Percentiles rank a stretch among this genome's conserved stretches.
Evolutionary conservation across 2,797 vertebrate genomes (phyloP).

Genomic region (Coranthus polyacanthus): DNA sequence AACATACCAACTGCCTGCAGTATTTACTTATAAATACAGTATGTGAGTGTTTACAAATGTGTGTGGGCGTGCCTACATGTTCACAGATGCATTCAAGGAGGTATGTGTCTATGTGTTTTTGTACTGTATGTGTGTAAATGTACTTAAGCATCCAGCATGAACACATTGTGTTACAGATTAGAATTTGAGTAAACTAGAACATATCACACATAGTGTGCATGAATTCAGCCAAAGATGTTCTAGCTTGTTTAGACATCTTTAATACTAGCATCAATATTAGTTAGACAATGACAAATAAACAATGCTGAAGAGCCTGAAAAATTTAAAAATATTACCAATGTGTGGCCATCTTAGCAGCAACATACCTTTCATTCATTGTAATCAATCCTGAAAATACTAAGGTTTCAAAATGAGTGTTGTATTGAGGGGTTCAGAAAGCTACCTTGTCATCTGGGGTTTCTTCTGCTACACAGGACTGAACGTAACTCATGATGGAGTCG

Average conservation of each 20-base stretch:
- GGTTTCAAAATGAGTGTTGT: background rate
- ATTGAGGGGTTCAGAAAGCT: background rate
- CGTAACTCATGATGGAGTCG: conserved; percentile 89
- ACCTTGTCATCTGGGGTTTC: conserved; percentile 91
- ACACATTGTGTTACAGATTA: too few relatives aligned
- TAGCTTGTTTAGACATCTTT: too few relatives aligned
- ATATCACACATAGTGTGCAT: background rate
- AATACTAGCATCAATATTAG: too few relatives aligned
- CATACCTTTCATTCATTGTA: too few relatives aligned
- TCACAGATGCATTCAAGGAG: background rate
- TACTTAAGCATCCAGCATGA: background rate
- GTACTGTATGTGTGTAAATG: background rate
- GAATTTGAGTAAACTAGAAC: background rate
- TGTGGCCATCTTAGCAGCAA: too few relatives aligned
- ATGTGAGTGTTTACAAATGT: background rate
- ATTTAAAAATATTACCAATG: too few relatives aligned
- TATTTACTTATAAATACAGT: background rate
- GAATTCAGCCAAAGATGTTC: background rate
- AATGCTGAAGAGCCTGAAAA: background rate
- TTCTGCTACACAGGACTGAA: conserved; percentile 88
- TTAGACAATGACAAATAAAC: background rate
- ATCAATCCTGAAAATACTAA: too few relatives aligned
- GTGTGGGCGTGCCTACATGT: background rate
- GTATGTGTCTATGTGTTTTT: background rate
- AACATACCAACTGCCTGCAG: background rate